Evolutionary conservation across 2,888 invertebrate species (phyloP).

Genomic region (Acanthacorydalis orientalis): DNA sequence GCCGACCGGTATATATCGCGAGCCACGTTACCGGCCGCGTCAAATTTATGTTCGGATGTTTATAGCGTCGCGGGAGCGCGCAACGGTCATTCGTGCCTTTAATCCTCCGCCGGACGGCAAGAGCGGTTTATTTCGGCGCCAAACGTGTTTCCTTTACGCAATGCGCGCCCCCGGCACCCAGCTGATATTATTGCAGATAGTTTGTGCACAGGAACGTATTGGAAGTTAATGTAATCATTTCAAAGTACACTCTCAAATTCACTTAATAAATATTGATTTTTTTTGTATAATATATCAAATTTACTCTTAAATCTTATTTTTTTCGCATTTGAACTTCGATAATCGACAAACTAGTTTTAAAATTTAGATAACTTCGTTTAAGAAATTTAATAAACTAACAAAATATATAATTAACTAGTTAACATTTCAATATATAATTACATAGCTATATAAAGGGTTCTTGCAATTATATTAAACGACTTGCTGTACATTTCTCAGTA

Average conservation of each 20-base stretch:
- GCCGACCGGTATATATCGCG: constrained; percentile 14
- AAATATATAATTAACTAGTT: too few species aligned
- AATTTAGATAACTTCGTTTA: too few species aligned
- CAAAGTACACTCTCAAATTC: too few species aligned
- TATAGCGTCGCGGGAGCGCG: constrained; percentile 29
- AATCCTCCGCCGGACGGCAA: constrained; percentile 20
- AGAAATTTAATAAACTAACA: too few species aligned
- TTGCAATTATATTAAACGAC: too few species aligned
- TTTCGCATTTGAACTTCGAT: too few species aligned
- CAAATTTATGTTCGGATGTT: constrained; percentile 32
- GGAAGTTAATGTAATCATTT: neutral
- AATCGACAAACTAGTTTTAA: too few species aligned
- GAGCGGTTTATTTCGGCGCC: constrained; percentile 5
- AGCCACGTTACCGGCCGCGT: constrained; percentile 16
- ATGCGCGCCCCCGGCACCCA: neutral
- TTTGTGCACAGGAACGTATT: neutral
- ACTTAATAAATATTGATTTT: too few species aligned
- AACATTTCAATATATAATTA: too few species aligned
- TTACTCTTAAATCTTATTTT: neutral
- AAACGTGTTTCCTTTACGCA: constrained; percentile 7
- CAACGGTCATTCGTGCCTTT: constrained; percentile 28
- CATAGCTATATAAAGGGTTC: too few species aligned
- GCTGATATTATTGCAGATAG: neutral
- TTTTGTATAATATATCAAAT: neutral
- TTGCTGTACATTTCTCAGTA: too few species aligned